phyloP scores from a whole-genome alignment of 2,797 vertebrate species.

The Danionella dracula region DNA sequence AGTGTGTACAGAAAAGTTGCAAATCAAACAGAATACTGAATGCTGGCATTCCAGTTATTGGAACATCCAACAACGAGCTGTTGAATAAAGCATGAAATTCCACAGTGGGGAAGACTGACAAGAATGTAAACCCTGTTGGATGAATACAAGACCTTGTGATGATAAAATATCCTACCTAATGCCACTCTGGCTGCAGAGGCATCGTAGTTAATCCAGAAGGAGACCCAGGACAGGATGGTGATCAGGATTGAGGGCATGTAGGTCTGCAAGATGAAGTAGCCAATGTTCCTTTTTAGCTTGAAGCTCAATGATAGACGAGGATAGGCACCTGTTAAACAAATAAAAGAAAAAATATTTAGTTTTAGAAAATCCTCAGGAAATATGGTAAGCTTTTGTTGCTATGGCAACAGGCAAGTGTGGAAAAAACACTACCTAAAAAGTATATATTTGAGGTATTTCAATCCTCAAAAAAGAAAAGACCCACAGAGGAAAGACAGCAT shows the following conservation, averaged over 20 bases:
- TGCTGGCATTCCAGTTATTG: conserved; percentile 16
- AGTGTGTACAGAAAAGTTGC: conserved; percentile 2
- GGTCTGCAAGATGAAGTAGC: conserved; percentile 98
- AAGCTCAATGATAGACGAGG: conserved; percentile 97
- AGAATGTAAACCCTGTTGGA: conserved; percentile 7
- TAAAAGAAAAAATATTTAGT: background rate
- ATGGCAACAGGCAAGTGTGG: conserved; percentile 55
- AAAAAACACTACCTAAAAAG: conserved; percentile 33
- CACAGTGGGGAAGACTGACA: background rate
- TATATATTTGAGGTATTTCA: conserved; percentile 48
- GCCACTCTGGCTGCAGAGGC: conserved; percentile 97
- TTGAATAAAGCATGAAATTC: conserved; percentile 20
- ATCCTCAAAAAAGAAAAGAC: conserved; percentile 44
- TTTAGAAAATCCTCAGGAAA: conserved; percentile 34
- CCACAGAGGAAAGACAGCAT: conserved; percentile 20
- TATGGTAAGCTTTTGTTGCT: conserved; percentile 50
- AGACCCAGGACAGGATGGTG: conserved; percentile 98
- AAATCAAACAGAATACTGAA: conserved; percentile 24
- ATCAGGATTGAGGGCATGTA: conserved; percentile 99
- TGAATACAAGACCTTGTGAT: background rate
- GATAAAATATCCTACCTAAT: conserved; percentile 78
- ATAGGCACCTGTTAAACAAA: conserved; percentile 82
- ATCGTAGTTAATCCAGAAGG: conserved; percentile 99
- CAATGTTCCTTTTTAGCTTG: conserved; percentile 96
- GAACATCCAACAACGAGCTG: conserved; percentile 8